Percentiles rank a stretch among this genome's conserved stretches.
Conservation (phyloP, 2,888 invertebrate species). For the Dorcus hopei region DNA sequence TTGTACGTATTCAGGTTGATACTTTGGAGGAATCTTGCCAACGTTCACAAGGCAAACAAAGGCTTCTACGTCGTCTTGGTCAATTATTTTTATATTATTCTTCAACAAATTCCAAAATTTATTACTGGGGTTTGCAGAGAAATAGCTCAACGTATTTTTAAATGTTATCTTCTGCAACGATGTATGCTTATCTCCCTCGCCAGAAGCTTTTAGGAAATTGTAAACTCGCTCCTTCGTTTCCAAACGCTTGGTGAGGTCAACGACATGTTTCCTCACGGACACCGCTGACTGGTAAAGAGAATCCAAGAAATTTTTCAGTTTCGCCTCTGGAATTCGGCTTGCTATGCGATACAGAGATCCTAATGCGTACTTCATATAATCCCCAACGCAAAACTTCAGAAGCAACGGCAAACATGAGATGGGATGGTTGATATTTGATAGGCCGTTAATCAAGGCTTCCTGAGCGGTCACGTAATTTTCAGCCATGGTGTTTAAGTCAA, state of each 20-base stretch:
- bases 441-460: background rate
- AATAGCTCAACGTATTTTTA: slow-evolving; percentile 1
- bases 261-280: slow-evolving; percentile 16
- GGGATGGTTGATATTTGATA: slow-evolving; percentile 10
- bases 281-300: slow-evolving; percentile 8
- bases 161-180: background rate
- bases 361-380: slow-evolving; percentile 13
- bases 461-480: background rate
- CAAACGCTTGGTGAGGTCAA: slow-evolving; percentile 8
- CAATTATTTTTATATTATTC: background rate
- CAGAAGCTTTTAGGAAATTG: background rate
- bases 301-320: background rate
- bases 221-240: background rate
- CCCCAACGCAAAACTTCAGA: slow-evolving; percentile 14
- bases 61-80: background rate
- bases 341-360: slow-evolving; percentile 3
- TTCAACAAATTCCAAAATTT: background rate
- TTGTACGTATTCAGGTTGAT: background rate
- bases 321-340: slow-evolving; percentile 6
- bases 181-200: background rate
- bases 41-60: background rate
- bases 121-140: slow-evolving; percentile 13
- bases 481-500: background rate
- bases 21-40: background rate
- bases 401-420: background rate